Evolutionary conservation across 2,888 invertebrate species (phyloP).

Genomic region (Drosophila basisetae): DNA sequence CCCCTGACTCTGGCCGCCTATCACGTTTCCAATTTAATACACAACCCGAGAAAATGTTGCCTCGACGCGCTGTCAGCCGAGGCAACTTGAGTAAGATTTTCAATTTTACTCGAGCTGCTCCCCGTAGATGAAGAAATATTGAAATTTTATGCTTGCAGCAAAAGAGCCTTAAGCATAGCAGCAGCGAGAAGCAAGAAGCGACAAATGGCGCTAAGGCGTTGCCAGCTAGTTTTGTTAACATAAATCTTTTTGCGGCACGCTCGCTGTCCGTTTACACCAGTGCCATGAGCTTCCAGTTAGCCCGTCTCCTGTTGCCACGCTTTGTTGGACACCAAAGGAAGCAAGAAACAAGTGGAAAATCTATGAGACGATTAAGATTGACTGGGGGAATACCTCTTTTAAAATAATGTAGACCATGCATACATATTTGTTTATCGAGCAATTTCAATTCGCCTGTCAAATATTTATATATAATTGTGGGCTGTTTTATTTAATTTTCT

Average conservation of each 20-base stretch:
- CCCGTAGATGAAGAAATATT: constrained; percentile 70
- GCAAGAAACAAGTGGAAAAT: not conserved
- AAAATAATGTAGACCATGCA: not conserved
- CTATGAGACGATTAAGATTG: not conserved
- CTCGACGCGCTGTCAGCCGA: constrained; percentile 14
- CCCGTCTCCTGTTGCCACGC: constrained; percentile 30
- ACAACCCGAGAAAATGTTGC: constrained; percentile 36
- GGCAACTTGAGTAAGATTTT: constrained; percentile 71
- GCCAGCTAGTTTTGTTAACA: constrained; percentile 67
- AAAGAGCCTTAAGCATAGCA: not conserved
- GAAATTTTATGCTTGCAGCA: constrained; percentile 67
- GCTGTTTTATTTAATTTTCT: not conserved
- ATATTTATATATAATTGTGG: not conserved
- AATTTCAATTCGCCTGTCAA: too few species aligned
- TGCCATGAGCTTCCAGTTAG: constrained; percentile 1
- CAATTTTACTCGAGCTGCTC: constrained; percentile 46
- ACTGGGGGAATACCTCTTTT: not conserved
- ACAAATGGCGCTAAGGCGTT: constrained; percentile 30
- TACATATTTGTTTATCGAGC: not conserved
- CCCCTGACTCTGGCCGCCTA: constrained; percentile 23
- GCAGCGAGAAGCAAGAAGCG: not conserved
- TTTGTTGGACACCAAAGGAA: constrained; percentile 21
- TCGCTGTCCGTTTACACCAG: not conserved
- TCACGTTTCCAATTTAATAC: constrained; percentile 72
- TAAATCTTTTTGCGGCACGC: constrained; percentile 66